Evolutionary conservation across 2,113 vertebrate genomes (phyloP), one percentile per base, ranked within the genome.

Genomic region (Peromyscus polionotus): DNA sequence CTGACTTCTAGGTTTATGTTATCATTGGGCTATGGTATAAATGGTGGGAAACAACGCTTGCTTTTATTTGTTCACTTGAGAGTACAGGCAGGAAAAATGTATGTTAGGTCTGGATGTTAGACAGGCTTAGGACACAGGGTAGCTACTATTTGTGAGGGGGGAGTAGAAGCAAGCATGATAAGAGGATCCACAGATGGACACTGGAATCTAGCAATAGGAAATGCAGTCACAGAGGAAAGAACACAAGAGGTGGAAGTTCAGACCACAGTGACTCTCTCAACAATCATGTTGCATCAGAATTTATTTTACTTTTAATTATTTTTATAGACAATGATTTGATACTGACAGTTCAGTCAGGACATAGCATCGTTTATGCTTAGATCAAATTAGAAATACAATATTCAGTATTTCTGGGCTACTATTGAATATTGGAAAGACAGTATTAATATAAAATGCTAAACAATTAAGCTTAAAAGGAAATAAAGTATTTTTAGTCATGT

Each of bases 291-390:
- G n/a, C 6, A 48, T 87, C 86, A 42, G 1, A 36, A 76, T 75
- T 94, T 91, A n/a, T 83, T 94, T 88, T 81, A 31, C 36, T 90
- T 94, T 96, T 67, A 94, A 42, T 11, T 81, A 2, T 42, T 92
- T 89, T 92, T 65, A 81, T 77, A 80, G 19, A 68, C 5, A 94
- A 90, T 91, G 42, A 67, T 94, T 70, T 88, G 31, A 36, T 68
- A 88, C 26, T 59, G 6, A 86, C 93, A 91, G 68, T 51, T 19
- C 22, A 73, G 33, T 45, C 3, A 81, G 54, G 1, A 70, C 5
- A 48, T 51, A 91, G n/a, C 45, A n/a, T 8, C 73, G 24, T 51
- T 88, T 54, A 39, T 51, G 63, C 3, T 59, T 19, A 86, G 59
- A 68, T 5, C 76, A 36, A 94, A 86, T 89, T 51, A 91, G 81